Evolutionary conservation across 2,888 invertebrate genomes (phyloP).

Genomic region (Fissipunctia ypsillon): DNA sequence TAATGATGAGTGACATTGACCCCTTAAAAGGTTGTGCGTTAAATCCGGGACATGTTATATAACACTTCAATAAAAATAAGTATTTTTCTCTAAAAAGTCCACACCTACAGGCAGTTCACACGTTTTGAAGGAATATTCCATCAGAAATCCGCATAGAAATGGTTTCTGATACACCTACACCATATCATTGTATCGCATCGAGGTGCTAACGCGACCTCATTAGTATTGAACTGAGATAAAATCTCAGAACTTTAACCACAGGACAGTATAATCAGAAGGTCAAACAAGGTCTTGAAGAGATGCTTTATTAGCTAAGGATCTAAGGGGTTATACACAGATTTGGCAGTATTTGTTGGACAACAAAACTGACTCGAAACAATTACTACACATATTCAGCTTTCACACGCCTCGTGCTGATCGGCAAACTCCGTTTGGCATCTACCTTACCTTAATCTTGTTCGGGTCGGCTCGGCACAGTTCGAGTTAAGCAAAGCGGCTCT

Average conservation of each 20-base stretch:
- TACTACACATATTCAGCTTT: too few relatives aligned
- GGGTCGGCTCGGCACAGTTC: too few relatives aligned
- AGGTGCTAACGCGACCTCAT: constrained; percentile 10
- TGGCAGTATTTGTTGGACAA: too few relatives aligned
- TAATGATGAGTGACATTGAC: too few relatives aligned
- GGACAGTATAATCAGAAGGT: not conserved
- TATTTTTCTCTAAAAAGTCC: not conserved
- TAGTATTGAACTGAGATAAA: constrained; percentile 28
- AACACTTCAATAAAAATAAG: not conserved
- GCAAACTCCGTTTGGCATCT: too few relatives aligned
- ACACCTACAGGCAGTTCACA: not conserved
- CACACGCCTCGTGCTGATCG: too few relatives aligned
- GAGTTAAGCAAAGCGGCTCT: too few relatives aligned
- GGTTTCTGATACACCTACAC: not conserved
- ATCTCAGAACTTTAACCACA: not conserved
- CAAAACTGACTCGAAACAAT: too few relatives aligned
- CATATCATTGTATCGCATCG: constrained; percentile 6
- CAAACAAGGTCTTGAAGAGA: not conserved
- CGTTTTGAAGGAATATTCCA: not conserved
- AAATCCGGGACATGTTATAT: too few relatives aligned
- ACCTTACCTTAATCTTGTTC: too few relatives aligned
- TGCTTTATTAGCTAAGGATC: not conserved
- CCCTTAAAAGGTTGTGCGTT: too few relatives aligned
- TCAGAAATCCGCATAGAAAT: constrained; percentile 3
- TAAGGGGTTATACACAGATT: too few relatives aligned